Base-by-base conservation (phyloP, 2,113 vertebrate species). In the Beaufortia kweichowensis region DNA sequence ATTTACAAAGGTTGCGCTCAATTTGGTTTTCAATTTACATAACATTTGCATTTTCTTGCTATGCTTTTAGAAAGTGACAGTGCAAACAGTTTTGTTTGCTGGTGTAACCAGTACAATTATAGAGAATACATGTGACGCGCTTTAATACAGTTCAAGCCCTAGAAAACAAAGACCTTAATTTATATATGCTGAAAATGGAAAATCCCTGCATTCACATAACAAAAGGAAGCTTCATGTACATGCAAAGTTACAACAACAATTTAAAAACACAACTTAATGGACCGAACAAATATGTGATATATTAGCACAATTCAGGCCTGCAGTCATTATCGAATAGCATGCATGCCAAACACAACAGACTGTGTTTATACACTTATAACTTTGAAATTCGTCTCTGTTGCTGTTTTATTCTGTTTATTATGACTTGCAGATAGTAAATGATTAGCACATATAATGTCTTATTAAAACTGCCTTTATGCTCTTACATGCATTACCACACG, bases 31-130 rank as follows among this genome's bases (percentile, higher is more conserved):
- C 24, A 11, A 59, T 72, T 72, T 72, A 33, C 69, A 43, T 72
- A 59, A 43, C 33, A 72, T 72, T 72, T 14, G 55, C 69, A 72
- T 59, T 72, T 72, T 72, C 69, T 59, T 57, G 68, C 53, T 23
- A 59, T 43, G 15, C 33, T 72, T 72, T 41, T 59, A 23, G 69
- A 43, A 59, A 59, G 69, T 71, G 53, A 59, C 33, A 28, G 48
- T 56, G 48, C 48, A 55, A 70, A 70, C 11, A 70, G 67, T 9
- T n/a, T n/a, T n/a, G n/a, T n/a, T 29, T 28, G 28, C 31, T 41
- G 33, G 35, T 72, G 33, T 43, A 59, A 59, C 53, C 43, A 72
- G 41, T 41, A 59, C 55, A 72, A 43, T 72, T 41, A 41, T 23
- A 43, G 33, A 57, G 24, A 28, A 21, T n/a, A n/a, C 33, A 11